A percentile compares a stretch with the other conserved stretches of the same genome.
phyloP scores from a whole-genome alignment of 2,113 vertebrate species.

The Origma solitaria region DNA sequence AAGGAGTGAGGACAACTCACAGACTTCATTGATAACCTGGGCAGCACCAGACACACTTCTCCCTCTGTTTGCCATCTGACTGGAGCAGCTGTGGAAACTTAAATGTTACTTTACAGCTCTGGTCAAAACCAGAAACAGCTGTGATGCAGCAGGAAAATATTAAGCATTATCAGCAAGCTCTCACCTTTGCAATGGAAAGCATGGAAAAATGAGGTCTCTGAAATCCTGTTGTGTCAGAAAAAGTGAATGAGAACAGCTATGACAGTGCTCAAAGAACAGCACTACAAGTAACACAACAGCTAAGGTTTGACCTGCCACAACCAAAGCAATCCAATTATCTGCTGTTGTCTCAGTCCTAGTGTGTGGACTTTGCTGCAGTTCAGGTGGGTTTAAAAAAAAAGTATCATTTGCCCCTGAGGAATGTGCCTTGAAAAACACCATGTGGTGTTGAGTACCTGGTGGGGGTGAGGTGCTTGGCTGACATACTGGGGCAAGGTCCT shows the following conservation, averaged over 20 bases:
- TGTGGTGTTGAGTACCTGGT: fast-evolving
- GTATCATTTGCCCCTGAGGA: background rate
- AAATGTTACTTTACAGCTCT: background rate
- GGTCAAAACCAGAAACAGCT: background rate
- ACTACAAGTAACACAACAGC: background rate
- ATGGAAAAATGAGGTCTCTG: background rate
- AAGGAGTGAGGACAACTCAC: background rate
- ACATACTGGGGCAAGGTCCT: fast-evolving
- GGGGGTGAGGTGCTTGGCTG: background rate
- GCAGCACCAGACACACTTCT: background rate
- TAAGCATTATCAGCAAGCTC: background rate
- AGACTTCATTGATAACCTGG: background rate
- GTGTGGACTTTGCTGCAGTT: background rate
- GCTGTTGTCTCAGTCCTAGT: background rate
- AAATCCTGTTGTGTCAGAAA: background rate
- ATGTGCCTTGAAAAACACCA: background rate
- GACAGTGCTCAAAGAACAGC: background rate
- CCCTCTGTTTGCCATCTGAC: fast-evolving
- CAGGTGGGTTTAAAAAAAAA: background rate
- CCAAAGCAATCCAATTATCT: background rate
- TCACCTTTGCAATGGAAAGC: background rate
- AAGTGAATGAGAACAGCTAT: background rate
- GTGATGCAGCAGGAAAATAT: background rate
- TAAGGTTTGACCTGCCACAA: background rate
- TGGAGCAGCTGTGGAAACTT: background rate